Percentiles rank a stretch among this genome's conserved stretches.
Evolutionary conservation across 2,113 vertebrate genomes (phyloP).

Genomic region (Eleginops maclovinus): DNA sequence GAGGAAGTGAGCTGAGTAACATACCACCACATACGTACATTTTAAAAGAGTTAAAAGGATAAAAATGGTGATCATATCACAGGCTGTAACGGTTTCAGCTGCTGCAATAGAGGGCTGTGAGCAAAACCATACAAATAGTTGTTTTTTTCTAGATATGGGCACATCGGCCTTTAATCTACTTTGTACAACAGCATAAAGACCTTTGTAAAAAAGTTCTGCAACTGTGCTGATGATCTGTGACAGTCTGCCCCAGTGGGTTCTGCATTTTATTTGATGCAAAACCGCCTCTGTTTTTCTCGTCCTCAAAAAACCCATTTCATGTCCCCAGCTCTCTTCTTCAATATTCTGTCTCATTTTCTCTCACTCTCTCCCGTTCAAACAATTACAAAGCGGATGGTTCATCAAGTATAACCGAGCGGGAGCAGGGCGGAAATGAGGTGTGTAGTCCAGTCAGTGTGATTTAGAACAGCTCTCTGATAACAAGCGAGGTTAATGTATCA

Average conservation of each 20-base stretch:
- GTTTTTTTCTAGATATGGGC: no score
- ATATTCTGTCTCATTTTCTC: conserved; percentile 15
- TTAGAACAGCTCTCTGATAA: conserved; percentile 54
- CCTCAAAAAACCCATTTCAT: conserved; percentile 38
- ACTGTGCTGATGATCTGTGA: conserved; percentile 53
- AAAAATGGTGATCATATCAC: no score
- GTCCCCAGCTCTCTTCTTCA: conserved; percentile 10
- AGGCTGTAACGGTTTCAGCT: no score
- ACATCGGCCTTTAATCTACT: conserved; percentile 43
- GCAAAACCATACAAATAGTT: no score
- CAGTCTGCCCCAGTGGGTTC: conserved; percentile 30
- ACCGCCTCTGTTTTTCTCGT: conserved; percentile 32
- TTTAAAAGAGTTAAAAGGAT: no score
- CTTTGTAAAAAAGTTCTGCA: conserved; percentile 17
- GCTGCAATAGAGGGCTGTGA: no score
- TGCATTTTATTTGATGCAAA: conserved; percentile 51
- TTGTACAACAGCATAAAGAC: conserved; percentile 29
- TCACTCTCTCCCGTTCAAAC: conserved; percentile 37
- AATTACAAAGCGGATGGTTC: conserved; percentile 51
- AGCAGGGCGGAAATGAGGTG: conserved; percentile 59
- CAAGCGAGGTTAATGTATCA: conserved; percentile 49
- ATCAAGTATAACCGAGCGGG: conserved; percentile 50
- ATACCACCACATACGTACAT: no score
- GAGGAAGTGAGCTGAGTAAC: no score
- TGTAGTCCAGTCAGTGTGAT: conserved; percentile 53